phyloP scores from a whole-genome alignment of 2,888 invertebrate species.

The Drosophila mayaguana region DNA sequence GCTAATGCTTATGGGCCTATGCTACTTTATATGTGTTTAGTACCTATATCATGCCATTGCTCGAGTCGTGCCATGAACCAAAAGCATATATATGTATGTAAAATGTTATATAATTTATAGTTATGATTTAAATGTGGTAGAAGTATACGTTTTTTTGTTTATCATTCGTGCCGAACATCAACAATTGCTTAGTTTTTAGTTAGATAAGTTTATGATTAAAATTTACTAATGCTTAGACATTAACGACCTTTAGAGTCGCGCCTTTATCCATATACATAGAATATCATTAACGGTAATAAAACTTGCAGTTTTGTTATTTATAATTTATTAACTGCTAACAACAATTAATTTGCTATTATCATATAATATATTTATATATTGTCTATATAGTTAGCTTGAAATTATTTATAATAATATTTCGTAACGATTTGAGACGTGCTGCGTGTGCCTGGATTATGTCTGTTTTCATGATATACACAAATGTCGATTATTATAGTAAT shows the following conservation, averaged over 20 bases:
- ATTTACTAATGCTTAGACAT: constrained; percentile 47
- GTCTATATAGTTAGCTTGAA: constrained; percentile 28
- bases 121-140: constrained; percentile 13
- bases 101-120: constrained; percentile 20
- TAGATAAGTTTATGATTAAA: constrained; percentile 52
- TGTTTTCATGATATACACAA: constrained; percentile 71
- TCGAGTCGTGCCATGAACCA: constrained; percentile 33
- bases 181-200: constrained; percentile 69
- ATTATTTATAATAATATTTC: constrained; percentile 59
- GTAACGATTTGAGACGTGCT: constrained; percentile 53
- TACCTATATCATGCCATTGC: constrained; percentile 64
- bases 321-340: constrained; percentile 38
- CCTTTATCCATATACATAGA: constrained; percentile 60
- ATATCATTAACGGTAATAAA: constrained; percentile 82
- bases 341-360: constrained; percentile 7
- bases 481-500: constrained; percentile 51
- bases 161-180: constrained; percentile 69
- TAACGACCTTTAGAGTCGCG: constrained; percentile 40
- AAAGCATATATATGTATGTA: constrained; percentile 25
- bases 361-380: constrained; percentile 23
- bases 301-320: constrained; percentile 61
- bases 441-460: constrained; percentile 60
- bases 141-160: constrained; percentile 41
- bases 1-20: constrained; percentile 46
- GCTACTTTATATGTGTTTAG: constrained; percentile 34